phyloP scores from a whole-genome alignment of 2,797 vertebrate species.

The Ficedula albicollis region DNA sequence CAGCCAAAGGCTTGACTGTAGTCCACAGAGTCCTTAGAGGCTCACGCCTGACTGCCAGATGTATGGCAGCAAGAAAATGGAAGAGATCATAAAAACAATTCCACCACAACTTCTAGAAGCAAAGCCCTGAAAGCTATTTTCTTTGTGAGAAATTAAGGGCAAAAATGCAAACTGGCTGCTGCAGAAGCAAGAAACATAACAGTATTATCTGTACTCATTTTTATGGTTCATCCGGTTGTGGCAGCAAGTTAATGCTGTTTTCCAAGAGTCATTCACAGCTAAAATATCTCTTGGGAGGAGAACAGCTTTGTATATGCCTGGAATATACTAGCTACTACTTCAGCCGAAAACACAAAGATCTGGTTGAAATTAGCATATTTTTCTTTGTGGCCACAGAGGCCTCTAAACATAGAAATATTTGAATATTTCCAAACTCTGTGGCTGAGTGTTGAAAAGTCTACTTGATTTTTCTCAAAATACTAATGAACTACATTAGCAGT shows the following conservation, averaged over 20 bases:
- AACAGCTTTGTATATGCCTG: not conserved
- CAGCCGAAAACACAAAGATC: constrained; percentile 12
- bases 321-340: constrained; percentile 18
- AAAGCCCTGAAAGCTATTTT: not conserved
- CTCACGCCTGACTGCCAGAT: not conserved
- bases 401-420: constrained; percentile 29
- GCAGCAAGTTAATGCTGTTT: constrained; percentile 1
- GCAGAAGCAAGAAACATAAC: constrained; percentile 7
- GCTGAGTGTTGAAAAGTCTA: not conserved
- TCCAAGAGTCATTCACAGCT: constrained; percentile 35
- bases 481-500: not conserved
- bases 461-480: not conserved
- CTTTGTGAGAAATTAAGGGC: not conserved
- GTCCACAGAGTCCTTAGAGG: not conserved
- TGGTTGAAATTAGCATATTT: constrained; percentile 57
- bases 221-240: constrained; percentile 4
- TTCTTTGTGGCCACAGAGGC: constrained; percentile 28
- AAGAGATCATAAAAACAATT: not conserved
- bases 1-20: not conserved
- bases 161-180: constrained; percentile 12
- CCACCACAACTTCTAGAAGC: not conserved
- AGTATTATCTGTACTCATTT: constrained; percentile 25
- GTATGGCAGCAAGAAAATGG: not conserved
- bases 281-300: not conserved
- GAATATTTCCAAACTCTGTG: not conserved